A percentile compares a stretch with the other conserved stretches of the same genome.
These are phyloP conservation scores for Equus quagga DNA, from an alignment of 2,113 vertebrate genomes.

Conservation along the genomic window DNA sequence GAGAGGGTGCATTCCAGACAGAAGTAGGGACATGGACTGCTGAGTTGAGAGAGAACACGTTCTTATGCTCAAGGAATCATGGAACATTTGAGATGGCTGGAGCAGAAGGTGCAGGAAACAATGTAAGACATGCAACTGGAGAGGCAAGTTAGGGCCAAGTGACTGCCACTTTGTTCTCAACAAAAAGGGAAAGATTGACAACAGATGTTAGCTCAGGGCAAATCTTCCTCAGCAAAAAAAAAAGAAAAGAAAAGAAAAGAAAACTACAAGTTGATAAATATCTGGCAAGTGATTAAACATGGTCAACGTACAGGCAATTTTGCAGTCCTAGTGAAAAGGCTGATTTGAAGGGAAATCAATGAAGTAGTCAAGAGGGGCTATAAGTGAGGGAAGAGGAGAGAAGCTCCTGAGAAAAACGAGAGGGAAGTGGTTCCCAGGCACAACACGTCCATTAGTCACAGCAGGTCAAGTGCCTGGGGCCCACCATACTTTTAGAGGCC, in stretches of 20 bases:
- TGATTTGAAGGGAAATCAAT: neutral
- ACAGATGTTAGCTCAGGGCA: too few relatives aligned
- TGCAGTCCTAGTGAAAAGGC: conserved; percentile 11
- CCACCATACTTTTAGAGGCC: neutral
- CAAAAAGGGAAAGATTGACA: too few relatives aligned
- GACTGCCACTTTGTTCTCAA: neutral
- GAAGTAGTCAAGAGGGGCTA: neutral
- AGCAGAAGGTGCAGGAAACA: neutral
- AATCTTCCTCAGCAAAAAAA: too few relatives aligned
- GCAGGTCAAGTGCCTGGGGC: neutral
- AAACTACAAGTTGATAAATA: conserved; percentile 2
- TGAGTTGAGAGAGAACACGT: neutral
- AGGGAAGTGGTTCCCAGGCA: neutral
- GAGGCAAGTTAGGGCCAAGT: neutral
- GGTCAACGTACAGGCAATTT: neutral
- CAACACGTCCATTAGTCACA: neutral
- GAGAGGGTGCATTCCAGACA: neutral
- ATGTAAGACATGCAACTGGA: neutral
- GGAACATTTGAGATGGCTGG: neutral
- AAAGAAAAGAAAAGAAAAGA: too few relatives aligned
- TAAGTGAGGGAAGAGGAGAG: neutral
- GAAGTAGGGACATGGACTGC: neutral
- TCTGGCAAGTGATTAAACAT: conserved; percentile 25
- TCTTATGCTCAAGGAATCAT: neutral
- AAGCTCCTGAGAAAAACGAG: neutral